Percentiles rank a stretch among this genome's conserved stretches.
Evolutionary conservation across 92 coral and sea anemone species (phyloP).

Genomic region (Epizoanthus illoricatus): DNA sequence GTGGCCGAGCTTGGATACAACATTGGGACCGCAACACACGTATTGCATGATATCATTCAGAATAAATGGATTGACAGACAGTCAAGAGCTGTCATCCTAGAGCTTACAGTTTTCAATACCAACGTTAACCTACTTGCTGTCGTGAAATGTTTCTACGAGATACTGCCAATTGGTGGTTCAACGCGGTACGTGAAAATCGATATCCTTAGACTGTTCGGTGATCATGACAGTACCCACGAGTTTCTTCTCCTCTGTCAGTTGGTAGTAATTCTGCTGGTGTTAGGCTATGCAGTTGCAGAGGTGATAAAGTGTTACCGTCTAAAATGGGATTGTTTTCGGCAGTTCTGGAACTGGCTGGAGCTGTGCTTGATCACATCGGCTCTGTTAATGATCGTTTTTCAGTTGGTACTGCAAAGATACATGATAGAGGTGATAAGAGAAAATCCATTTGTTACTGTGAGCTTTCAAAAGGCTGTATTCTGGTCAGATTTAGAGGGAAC

Average conservation of each 20-base stretch:
- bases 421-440: slow-evolving; percentile 27
- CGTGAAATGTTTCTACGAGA: slow-evolving; percentile 46
- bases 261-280: slow-evolving; percentile 40
- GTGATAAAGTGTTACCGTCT: slow-evolving; percentile 31
- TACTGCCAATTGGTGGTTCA: slow-evolving; percentile 40
- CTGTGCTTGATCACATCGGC: slow-evolving; percentile 34
- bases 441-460: slow-evolving; percentile 45
- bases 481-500: slow-evolving; percentile 40
- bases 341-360: slow-evolving; percentile 52
- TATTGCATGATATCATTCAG: slow-evolving; percentile 20
- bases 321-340: slow-evolving; percentile 25
- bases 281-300: slow-evolving; percentile 31
- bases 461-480: slow-evolving; percentile 44
- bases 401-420: slow-evolving; percentile 32
- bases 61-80: slow-evolving; percentile 50
- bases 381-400: slow-evolving; percentile 26
- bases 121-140: slow-evolving; percentile 42
- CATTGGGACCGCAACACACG: slow-evolving; percentile 10
- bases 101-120: slow-evolving; percentile 45
- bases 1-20: slow-evolving; percentile 28
- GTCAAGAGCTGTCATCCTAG: slow-evolving; percentile 44
- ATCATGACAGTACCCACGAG: slow-evolving; percentile 41
- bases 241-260: slow-evolving; percentile 50
- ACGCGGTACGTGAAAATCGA: slow-evolving; percentile 29
- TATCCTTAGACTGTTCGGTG: slow-evolving; percentile 42